phyloP scores from a whole-genome alignment of 2,797 vertebrate genomes.

The Syngnathus acus region DNA sequence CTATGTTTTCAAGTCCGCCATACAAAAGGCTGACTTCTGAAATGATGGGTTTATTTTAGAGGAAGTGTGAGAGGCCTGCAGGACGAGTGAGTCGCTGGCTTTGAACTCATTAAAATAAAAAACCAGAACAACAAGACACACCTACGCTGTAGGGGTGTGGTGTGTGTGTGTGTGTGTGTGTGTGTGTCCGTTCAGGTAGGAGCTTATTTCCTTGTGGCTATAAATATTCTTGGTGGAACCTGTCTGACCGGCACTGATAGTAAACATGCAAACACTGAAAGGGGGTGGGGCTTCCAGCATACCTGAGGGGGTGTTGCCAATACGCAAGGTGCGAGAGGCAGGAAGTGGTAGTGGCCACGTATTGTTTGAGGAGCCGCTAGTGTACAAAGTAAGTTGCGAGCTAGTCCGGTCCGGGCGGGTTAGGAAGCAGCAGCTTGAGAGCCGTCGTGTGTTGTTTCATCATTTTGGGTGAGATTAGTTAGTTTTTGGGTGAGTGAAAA shows the following conservation, averaged over 20 bases:
- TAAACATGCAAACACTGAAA: neutral
- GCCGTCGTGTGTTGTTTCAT: neutral
- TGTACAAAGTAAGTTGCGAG: conserved; percentile 5
- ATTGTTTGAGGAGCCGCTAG: conserved; percentile 31
- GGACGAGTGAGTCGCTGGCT: conserved; percentile 21
- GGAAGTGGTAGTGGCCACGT: conserved; percentile 49
- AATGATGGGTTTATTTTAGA: neutral
- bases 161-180: conserved; percentile 14
- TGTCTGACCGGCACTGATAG: conserved; percentile 5
- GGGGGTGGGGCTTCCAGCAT: conserved; percentile 9
- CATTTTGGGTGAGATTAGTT: neutral
- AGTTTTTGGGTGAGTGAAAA: neutral
- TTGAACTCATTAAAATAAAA: neutral
- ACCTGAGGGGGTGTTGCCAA: conserved; percentile 52
- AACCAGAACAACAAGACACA: conserved; percentile 14
- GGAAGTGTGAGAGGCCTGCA: neutral
- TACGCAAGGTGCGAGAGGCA: conserved; percentile 28
- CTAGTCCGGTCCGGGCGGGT: neutral
- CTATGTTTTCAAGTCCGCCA: too few relatives aligned
- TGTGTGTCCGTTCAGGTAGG: conserved; percentile 1
- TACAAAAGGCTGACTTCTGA: neutral
- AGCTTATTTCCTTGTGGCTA: conserved; percentile 9
- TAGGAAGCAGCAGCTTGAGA: neutral
- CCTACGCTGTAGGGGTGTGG: conserved; percentile 6
- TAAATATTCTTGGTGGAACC: conserved; percentile 6